Conservation (phyloP, 1,140 invertebrate species). For the Gerris buenoi region DNA sequence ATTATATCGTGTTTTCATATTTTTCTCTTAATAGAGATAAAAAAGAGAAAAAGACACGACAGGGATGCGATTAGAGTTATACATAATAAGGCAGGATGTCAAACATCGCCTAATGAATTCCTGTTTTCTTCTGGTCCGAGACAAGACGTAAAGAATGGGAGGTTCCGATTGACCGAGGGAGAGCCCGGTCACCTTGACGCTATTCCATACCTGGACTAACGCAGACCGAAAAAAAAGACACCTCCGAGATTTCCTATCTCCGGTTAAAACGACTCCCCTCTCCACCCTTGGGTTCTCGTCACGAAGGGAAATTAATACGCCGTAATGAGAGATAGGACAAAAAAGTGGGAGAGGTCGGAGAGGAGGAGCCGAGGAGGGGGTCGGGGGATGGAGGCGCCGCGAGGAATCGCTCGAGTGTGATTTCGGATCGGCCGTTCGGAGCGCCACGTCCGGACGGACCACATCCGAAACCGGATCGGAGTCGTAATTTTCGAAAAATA, state of each 20-base stretch:
- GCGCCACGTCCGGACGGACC: too few relatives aligned
- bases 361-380: background rate
- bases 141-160: background rate
- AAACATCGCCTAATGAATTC: background rate
- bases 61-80: background rate
- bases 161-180: background rate
- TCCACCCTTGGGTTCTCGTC: background rate
- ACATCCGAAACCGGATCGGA: too few relatives aligned
- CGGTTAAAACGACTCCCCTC: background rate
- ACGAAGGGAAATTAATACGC: background rate
- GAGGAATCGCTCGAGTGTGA: too few relatives aligned
- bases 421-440: too few relatives aligned
- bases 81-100: background rate
- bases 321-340: background rate
- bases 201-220: background rate
- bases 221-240: background rate
- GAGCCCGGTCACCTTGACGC: background rate
- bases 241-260: background rate
- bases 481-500: too few relatives aligned
- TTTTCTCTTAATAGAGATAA: too few relatives aligned
- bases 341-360: background rate
- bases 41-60: too few relatives aligned
- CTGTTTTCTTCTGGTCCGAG: background rate
- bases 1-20: too few relatives aligned
- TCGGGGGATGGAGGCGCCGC: background rate